Conservation (phyloP, 2,113 vertebrate genomes). For the Calidris pygmaea region DNA sequence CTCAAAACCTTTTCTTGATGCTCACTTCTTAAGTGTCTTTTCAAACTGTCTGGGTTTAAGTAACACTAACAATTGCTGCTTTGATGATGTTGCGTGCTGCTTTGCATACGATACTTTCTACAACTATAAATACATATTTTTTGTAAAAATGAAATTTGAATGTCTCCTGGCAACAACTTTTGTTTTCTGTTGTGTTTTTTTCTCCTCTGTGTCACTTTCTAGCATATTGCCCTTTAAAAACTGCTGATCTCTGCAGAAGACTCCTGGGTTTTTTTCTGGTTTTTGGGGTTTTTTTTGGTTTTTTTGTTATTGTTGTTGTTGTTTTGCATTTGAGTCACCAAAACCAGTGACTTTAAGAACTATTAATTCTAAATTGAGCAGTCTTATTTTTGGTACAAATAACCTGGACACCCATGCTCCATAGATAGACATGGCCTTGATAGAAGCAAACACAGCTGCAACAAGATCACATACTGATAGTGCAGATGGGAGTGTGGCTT, state of each 20-base stretch:
- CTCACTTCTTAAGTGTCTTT: background rate
- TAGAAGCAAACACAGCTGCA: background rate
- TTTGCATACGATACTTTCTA: background rate
- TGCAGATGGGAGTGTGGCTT: background rate
- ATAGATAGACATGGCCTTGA: background rate
- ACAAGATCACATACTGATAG: background rate
- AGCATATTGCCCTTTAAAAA: background rate
- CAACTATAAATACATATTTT: background rate
- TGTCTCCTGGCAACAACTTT: background rate
- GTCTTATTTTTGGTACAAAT: background rate
- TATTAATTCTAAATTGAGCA: background rate
- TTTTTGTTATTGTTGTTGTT: background rate
- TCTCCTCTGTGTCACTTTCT: background rate
- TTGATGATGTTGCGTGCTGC: background rate
- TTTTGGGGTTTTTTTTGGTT: background rate
- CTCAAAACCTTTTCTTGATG: background rate
- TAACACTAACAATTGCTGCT: background rate
- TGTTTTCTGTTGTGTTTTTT: background rate
- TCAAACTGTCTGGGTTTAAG: background rate
- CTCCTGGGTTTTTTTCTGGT: background rate
- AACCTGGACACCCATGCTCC: background rate
- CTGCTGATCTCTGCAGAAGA: background rate
- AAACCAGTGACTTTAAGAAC: background rate
- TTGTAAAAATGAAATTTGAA: background rate
- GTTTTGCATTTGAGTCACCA: background rate